These are phyloP conservation scores for Deilephila porcellus DNA, from an alignment of 2,888 invertebrate species.

Conservation along the genomic window DNA sequence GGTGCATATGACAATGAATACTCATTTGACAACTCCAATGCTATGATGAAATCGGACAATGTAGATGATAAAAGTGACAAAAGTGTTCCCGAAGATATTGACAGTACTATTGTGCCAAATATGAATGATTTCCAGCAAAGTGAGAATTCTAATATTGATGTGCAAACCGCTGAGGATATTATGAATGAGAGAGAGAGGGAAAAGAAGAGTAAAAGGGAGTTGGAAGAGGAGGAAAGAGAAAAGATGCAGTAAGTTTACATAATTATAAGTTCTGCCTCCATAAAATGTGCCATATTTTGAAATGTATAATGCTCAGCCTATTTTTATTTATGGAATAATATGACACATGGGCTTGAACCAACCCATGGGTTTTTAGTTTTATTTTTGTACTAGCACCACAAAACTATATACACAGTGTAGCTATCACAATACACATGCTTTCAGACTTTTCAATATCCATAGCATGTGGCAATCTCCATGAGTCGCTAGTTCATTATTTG, in stretches of 20 bases:
- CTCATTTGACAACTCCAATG: conserved; percentile 63
- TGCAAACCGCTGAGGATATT: conserved; percentile 73
- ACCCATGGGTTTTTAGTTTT: no score
- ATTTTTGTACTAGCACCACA: no score
- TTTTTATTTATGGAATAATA: no score
- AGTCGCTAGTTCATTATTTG: no score
- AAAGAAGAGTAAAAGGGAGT: conserved; percentile 90
- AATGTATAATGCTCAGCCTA: no score
- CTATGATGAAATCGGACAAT: conserved; percentile 53
- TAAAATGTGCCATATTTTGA: not conserved
- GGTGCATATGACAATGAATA: conserved; percentile 75
- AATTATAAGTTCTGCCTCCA: not conserved
- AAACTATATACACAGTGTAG: no score
- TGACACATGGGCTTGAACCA: no score
- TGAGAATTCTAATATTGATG: conserved; percentile 59
- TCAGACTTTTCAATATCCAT: no score
- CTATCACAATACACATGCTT: no score
- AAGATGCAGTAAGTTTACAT: conserved; percentile 94
- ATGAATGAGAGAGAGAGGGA: conserved; percentile 87
- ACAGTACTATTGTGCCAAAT: conserved; percentile 54
- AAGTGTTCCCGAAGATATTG: conserved; percentile 50
- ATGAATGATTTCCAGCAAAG: conserved; percentile 66
- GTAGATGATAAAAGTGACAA: conserved; percentile 53
- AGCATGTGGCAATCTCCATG: no score
- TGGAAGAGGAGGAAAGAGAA: conserved; percentile 97